Percentiles rank a stretch among this genome's conserved stretches.
Conservation (phyloP, 2,797 vertebrate species). For the Decapterus maruadsi region DNA sequence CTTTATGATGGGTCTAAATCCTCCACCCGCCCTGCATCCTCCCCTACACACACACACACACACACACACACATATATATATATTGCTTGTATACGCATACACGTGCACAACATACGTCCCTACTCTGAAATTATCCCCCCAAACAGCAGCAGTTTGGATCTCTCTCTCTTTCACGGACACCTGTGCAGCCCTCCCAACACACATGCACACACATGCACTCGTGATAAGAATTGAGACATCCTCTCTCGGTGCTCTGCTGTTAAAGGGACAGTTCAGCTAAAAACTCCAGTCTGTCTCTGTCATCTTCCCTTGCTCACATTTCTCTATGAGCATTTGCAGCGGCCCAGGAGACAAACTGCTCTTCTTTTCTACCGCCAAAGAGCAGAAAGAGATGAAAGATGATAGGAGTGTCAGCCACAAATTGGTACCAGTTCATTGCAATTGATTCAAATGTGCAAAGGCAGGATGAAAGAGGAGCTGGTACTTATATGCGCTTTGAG, state of each 20-base stretch:
- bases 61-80: conserved; percentile 56
- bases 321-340: conserved; percentile 26
- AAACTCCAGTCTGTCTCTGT: conserved; percentile 36
- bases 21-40: conserved; percentile 68
- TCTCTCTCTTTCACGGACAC: conserved; percentile 49
- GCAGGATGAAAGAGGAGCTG: conserved; percentile 27
- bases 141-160: conserved; percentile 59
- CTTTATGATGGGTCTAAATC: conserved; percentile 87
- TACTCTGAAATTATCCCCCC: conserved; percentile 58
- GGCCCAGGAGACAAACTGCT: conserved; percentile 29
- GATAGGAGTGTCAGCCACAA: conserved; percentile 28
- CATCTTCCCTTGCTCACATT: conserved; percentile 34
- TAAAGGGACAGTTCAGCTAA: conserved; percentile 64
- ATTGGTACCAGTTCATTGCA: conserved; percentile 31
- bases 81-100: conserved; percentile 64
- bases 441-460: conserved; percentile 34
- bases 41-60: conserved; percentile 42
- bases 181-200: conserved; percentile 46
- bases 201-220: conserved; percentile 44
- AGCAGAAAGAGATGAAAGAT: conserved; percentile 31
- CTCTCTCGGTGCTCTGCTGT: conserved; percentile 31
- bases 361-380: conserved; percentile 22
- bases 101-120: conserved; percentile 64
- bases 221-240: conserved; percentile 73
- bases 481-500: conserved; percentile 14